These are phyloP conservation scores for Laothoe populi DNA, from an alignment of 2,888 invertebrate genomes.

Conservation along the genomic window DNA sequence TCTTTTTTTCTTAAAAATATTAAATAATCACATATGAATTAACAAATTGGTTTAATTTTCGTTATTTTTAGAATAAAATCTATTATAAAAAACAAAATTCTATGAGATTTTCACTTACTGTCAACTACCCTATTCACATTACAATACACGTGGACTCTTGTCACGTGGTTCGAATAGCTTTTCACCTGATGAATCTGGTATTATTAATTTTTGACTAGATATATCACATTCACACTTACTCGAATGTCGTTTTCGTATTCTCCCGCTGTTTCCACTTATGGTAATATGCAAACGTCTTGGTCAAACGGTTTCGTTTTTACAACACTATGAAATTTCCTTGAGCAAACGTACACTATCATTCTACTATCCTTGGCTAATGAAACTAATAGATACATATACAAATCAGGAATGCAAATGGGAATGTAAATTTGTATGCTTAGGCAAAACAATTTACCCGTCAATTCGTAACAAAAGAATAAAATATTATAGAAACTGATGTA, in stretches of 20 bases:
- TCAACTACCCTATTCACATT: too few relatives aligned
- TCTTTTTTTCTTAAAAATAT: too few relatives aligned
- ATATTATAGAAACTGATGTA: background rate
- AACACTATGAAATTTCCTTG: constrained; percentile 34
- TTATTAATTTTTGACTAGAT: constrained; percentile 33
- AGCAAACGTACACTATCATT: constrained; percentile 38
- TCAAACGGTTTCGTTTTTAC: constrained; percentile 40
- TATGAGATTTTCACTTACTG: too few relatives aligned
- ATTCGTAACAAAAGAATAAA: too few relatives aligned
- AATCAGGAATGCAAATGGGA: constrained; percentile 9
- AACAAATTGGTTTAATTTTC: too few relatives aligned
- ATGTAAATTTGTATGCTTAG: background rate
- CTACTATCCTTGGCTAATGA: constrained; percentile 27
- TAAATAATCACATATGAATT: too few relatives aligned
- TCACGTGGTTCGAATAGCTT: constrained; percentile 12
- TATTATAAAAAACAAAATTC: too few relatives aligned
- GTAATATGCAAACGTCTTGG: constrained; percentile 49
- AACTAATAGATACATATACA: constrained; percentile 23
- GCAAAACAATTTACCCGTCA: too few relatives aligned
- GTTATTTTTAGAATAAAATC: too few relatives aligned
- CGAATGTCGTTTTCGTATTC: constrained; percentile 30
- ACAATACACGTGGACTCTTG: constrained; percentile 1
- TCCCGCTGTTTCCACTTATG: constrained; percentile 32
- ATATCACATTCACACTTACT: constrained; percentile 41
- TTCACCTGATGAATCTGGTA: constrained; percentile 16